A percentile compares a stretch with the other conserved stretches of the same genome.
Evolutionary conservation across 2,797 vertebrate genomes (phyloP).

Genomic region (Melopsittacus undulatus): DNA sequence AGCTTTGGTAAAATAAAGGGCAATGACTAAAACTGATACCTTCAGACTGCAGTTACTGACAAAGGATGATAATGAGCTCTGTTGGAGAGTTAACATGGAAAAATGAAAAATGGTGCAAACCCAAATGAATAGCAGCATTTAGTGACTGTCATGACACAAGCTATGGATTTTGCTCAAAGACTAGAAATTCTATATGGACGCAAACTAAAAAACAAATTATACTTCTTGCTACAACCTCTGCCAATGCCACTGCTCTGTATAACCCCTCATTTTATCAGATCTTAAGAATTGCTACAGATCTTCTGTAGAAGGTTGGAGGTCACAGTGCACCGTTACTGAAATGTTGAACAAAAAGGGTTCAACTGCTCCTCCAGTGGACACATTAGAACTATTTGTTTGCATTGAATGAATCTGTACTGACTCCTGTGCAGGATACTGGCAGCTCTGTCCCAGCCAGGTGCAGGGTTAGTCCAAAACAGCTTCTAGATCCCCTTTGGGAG

Average conservation of each 20-base stretch:
- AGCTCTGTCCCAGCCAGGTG: neutral
- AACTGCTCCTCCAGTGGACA: neutral
- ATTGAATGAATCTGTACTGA: neutral
- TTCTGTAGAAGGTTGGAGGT: neutral
- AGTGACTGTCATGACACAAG: neutral
- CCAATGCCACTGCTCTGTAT: neutral
- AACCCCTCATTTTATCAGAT: rapidly evolving
- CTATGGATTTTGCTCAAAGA: neutral
- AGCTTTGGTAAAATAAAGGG: neutral
- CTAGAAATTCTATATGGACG: neutral
- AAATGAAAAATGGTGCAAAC: neutral
- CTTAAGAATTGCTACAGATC: neutral
- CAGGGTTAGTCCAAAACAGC: neutral
- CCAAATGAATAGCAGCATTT: neutral
- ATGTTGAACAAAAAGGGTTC: neutral
- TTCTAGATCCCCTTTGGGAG: neutral
- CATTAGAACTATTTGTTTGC: neutral
- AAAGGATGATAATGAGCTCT: neutral
- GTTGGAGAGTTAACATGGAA: neutral
- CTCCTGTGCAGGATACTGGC: neutral
- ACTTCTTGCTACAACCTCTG: neutral
- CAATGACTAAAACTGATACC: neutral
- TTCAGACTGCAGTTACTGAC: neutral
- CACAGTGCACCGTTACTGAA: neutral
- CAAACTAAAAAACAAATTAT: neutral